These are phyloP conservation scores for Epinephelus malabaricus DNA, from an alignment of 2,797 vertebrate species.

Conservation along the genomic window DNA sequence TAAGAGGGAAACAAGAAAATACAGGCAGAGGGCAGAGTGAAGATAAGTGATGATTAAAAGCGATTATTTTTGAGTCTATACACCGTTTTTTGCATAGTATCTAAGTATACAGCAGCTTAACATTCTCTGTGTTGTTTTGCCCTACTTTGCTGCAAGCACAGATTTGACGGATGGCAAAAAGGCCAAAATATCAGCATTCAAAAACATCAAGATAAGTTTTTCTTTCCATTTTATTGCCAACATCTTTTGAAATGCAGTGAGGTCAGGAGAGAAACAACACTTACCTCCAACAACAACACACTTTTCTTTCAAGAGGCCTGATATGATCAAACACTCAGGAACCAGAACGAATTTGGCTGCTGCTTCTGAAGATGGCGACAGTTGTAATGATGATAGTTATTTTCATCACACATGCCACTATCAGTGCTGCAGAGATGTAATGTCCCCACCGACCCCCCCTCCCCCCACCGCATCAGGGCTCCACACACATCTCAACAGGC, in stretches of 20 bases:
- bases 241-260: not conserved
- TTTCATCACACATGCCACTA: slow-evolving; percentile 44
- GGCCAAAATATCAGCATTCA: slow-evolving; percentile 5
- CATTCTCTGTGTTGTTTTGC: not conserved
- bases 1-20: no score
- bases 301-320: slow-evolving; percentile 24
- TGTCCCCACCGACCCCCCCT: not conserved
- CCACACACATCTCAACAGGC: slow-evolving; percentile 36
- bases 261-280: not conserved
- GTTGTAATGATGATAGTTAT: slow-evolving; percentile 42
- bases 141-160: not conserved
- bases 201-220: not conserved
- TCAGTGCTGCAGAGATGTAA: slow-evolving; percentile 33
- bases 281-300: not conserved
- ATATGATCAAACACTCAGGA: slow-evolving; percentile 26
- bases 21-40: no score
- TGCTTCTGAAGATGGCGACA: slow-evolving; percentile 17
- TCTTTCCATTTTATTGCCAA: not conserved
- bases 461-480: not conserved
- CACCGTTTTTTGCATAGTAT: no score
- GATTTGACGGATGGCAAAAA: not conserved
- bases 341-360: slow-evolving; percentile 18
- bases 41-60: no score
- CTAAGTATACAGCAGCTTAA: not conserved
- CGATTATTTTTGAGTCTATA: no score